Percentiles rank a stretch among this genome's conserved stretches.
Evolutionary conservation across 2,888 invertebrate species (phyloP).

Genomic region (Drosophila meridionalis): DNA sequence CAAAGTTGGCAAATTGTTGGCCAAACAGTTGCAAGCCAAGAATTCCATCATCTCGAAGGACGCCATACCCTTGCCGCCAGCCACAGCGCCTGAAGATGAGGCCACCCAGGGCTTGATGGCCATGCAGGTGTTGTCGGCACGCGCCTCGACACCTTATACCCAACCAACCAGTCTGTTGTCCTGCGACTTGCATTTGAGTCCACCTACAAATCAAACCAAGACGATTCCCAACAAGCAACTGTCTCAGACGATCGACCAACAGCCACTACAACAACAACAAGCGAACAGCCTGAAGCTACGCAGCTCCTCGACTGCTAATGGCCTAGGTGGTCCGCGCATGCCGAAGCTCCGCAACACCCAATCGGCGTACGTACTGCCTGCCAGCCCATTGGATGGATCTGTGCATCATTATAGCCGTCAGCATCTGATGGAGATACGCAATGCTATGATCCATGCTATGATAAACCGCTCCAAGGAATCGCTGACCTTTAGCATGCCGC

Average conservation of each 20-base stretch:
- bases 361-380: conserved; percentile 19
- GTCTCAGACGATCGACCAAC: not conserved
- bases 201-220: conserved; percentile 27
- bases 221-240: conserved; percentile 13
- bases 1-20: conserved; percentile 61
- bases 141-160: conserved; percentile 83
- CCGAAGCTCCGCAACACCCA: conserved; percentile 36
- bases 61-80: conserved; percentile 71
- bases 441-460: conserved; percentile 64
- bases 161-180: conserved; percentile 68
- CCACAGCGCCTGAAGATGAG: conserved; percentile 61
- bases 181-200: conserved; percentile 76
- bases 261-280: not conserved
- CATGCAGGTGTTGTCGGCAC: conserved; percentile 78
- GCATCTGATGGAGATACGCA: conserved; percentile 75
- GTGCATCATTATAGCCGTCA: conserved; percentile 70
- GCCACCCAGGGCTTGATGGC: conserved; percentile 69
- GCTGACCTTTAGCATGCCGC: conserved; percentile 58
- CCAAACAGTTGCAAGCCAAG: conserved; percentile 45
- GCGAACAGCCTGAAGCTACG: conserved; percentile 3
- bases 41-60: conserved; percentile 54
- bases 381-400: conserved; percentile 3
- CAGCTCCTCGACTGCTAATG: not conserved
- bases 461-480: conserved; percentile 57
- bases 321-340: conserved; percentile 14